These are phyloP conservation scores for Leptopilina myrica DNA, from an alignment of 2,888 invertebrate species.

Conservation along the genomic window DNA sequence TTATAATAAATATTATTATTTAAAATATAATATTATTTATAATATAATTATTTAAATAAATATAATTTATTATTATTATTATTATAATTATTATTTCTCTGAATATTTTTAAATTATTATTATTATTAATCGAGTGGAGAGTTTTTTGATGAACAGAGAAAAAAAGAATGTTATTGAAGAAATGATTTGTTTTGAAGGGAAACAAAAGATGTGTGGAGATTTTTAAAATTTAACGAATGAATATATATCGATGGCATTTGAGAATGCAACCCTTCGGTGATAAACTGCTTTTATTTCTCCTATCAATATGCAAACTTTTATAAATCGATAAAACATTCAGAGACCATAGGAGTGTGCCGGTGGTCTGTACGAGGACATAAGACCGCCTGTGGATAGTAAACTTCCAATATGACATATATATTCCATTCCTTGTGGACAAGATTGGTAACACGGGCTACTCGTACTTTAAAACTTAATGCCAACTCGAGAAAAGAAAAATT, in stretches of 20 bases:
- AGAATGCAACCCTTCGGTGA: conserved; percentile 1
- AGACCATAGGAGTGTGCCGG: conserved; percentile 16
- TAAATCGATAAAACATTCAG: conserved; percentile 36
- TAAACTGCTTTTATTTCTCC: conserved; percentile 18
- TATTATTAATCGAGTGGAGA: no score
- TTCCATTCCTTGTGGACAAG: conserved; percentile 14
- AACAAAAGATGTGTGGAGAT: no score
- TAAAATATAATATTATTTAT: no score
- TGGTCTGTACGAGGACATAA: conserved; percentile 32
- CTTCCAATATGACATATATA: conserved; percentile 31
- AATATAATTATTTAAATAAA: no score
- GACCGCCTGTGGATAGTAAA: conserved; percentile 39
- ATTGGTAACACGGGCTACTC: conserved; percentile 13
- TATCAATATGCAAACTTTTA: conserved; percentile 25
- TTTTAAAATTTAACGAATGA: no score
- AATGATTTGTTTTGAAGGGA: neutral
- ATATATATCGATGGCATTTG: neutral
- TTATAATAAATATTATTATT: no score
- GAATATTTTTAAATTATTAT: no score
- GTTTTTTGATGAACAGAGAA: no score
- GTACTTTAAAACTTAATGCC: conserved; percentile 10
- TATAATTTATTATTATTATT: no score
- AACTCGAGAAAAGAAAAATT: neutral
- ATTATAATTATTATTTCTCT: no score
- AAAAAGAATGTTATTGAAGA: neutral